Conservation (phyloP, 2,113 vertebrate genomes). For the Zingel zingel region DNA sequence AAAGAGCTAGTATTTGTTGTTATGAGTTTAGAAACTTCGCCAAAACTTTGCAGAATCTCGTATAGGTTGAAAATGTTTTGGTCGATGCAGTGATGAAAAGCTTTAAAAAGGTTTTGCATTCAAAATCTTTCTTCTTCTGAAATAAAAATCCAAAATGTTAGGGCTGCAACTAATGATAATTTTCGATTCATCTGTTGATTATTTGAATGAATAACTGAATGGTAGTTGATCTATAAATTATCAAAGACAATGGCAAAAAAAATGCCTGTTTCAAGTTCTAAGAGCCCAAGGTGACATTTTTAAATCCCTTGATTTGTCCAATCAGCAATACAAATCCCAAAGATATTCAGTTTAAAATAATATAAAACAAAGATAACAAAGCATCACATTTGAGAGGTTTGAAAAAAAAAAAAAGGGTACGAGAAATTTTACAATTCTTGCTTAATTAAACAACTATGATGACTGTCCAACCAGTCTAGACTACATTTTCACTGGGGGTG, state of each 20-base stretch:
- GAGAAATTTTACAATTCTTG: not conserved
- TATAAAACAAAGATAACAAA: not conserved
- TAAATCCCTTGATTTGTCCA: not conserved
- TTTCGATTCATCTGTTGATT: not conserved
- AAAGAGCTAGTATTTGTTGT: not conserved
- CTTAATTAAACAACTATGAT: not conserved
- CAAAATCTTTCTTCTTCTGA: not conserved
- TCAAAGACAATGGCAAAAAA: not conserved
- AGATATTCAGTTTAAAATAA: not conserved
- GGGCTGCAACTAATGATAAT: too few relatives aligned
- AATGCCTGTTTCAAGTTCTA: not conserved
- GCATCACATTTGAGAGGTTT: not conserved
- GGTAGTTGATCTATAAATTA: not conserved
- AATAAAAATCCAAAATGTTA: not conserved
- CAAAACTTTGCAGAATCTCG: not conserved
- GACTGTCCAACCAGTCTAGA: not conserved
- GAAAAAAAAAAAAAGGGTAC: too few relatives aligned
- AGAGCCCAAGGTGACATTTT: not conserved
- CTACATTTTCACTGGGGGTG: not conserved
- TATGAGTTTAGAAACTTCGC: not conserved
- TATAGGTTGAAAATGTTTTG: not conserved
- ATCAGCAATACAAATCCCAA: not conserved
- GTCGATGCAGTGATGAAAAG: not conserved
- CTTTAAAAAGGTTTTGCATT: not conserved
- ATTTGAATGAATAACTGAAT: not conserved